A percentile compares a stretch with the other conserved stretches of the same genome.
These are phyloP conservation scores for Melieria omissa DNA, from an alignment of 2,888 invertebrate genomes.

Conservation along the genomic window DNA sequence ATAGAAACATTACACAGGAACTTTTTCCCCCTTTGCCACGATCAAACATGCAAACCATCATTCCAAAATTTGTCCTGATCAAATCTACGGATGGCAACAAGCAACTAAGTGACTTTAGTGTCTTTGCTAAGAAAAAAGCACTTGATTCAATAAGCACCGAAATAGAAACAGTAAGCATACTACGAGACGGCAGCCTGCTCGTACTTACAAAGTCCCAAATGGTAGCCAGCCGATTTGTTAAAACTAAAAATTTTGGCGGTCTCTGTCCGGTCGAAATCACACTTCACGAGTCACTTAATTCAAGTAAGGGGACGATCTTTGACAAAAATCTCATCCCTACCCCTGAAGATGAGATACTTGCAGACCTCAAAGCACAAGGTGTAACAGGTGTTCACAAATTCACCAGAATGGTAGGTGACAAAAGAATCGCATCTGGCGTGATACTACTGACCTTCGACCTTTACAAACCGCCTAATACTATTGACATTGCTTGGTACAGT, in stretches of 20 bases:
- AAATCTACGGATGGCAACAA: neutral
- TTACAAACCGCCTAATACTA: constrained; percentile 20
- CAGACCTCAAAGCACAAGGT: constrained; percentile 6
- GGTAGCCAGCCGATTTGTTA: neutral
- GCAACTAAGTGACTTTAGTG: neutral
- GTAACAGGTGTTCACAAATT: constrained; percentile 13
- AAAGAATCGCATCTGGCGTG: constrained; percentile 20
- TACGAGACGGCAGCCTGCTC: constrained; percentile 1
- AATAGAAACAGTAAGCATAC: neutral
- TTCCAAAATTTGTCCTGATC: neutral
- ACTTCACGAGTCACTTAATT: neutral
- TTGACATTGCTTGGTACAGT: constrained; percentile 35
- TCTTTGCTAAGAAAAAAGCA: constrained; percentile 1
- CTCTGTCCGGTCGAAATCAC: neutral
- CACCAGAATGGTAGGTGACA: constrained; percentile 14
- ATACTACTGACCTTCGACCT: constrained; percentile 37
- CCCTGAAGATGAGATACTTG: neutral
- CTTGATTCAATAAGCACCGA: neutral
- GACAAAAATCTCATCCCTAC: neutral
- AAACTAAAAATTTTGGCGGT: neutral
- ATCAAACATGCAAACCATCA: too few relatives aligned
- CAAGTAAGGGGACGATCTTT: neutral
- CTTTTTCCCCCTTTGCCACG: too few relatives aligned
- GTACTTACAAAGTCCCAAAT: constrained; percentile 6
- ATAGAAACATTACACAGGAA: too few relatives aligned